Evolutionary conservation across 2,888 invertebrate genomes (phyloP), one percentile per base, ranked within the genome.

Genomic region (Eupelmus urozonus): DNA sequence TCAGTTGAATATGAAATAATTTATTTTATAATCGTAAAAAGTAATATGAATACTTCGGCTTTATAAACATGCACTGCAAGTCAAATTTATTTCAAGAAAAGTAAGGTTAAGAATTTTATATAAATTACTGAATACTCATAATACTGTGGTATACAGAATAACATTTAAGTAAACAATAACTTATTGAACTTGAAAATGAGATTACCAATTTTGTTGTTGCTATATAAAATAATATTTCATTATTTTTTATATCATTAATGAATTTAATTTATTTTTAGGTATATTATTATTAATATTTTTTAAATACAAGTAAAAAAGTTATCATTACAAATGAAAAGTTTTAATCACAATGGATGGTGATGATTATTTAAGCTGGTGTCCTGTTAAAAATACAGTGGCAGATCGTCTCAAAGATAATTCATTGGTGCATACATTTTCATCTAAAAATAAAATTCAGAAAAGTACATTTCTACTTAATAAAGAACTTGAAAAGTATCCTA

Each of bases 401-500:
- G 25, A 77, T 23, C 74, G 74, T 11, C 7, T 79, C 9, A 16
- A 65, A 49, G 63, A 74, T 18, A 59, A 79, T 45, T 77, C 73
- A 27, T 72, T 80, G 40, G 5, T 25, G 55, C 65, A 70, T 49
- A 57, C 42, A 18, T 63, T 75, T 40, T 29, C 73, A 9, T 25
- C 34, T 11, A 73, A 59, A 60, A 65, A 7, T 7, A 75, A 42
- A 51, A 65, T 63, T 53, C 20, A 16, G 34, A 73, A 70, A 66
- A 59, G 55, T 18, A 81, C 80, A 4, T 73, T 74, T 74, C 16
- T 65, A 27, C 1, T 80, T 3, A 80, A 81, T 49, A 42, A 29
- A 57, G 23, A 45, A 62, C 16, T 79, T n/a, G 65, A 53, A 20
- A 53, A 71, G 5, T 55, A 7, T 42, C 7, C 25, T 51, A 1